Evolutionary conservation across 2,113 vertebrate species (phyloP).

Genomic region (Sterrhoptilus dennistouni): DNA sequence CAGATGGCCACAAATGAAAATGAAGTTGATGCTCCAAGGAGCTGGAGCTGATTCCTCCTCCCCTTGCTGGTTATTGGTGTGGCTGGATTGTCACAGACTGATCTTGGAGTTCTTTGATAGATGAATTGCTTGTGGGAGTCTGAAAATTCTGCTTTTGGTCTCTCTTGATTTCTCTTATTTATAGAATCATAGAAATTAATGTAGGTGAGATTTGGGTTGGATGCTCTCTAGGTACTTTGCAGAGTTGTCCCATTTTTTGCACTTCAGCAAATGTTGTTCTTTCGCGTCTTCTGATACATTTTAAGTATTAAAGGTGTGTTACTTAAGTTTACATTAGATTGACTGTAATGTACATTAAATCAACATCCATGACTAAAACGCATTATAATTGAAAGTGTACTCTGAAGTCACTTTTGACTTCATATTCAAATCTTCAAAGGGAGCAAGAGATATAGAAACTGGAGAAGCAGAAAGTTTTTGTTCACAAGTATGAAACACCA

Average conservation of each 20-base stretch:
- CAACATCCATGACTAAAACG: background rate
- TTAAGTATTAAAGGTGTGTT: background rate
- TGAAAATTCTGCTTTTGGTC: background rate
- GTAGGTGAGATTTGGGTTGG: background rate
- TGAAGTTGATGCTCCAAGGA: background rate
- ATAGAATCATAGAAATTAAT: background rate
- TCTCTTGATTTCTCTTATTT: background rate
- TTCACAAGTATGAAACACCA: background rate
- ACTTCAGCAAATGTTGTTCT: background rate
- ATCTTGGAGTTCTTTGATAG: background rate
- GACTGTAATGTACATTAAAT: background rate
- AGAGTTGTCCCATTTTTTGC: background rate
- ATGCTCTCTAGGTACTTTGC: background rate
- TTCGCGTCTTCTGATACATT: background rate
- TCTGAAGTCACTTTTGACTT: background rate
- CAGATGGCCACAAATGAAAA: slow-evolving; percentile 36
- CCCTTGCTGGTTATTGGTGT: background rate
- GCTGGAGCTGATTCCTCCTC: background rate
- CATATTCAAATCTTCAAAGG: background rate
- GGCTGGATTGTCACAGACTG: background rate
- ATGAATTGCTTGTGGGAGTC: background rate
- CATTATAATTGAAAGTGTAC: background rate
- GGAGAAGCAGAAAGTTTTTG: background rate
- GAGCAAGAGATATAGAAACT: background rate
- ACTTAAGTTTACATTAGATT: background rate